These are phyloP conservation scores for Steinernema carpocapsae DNA, from an alignment of 2,888 invertebrate genomes.

Conservation along the genomic window DNA sequence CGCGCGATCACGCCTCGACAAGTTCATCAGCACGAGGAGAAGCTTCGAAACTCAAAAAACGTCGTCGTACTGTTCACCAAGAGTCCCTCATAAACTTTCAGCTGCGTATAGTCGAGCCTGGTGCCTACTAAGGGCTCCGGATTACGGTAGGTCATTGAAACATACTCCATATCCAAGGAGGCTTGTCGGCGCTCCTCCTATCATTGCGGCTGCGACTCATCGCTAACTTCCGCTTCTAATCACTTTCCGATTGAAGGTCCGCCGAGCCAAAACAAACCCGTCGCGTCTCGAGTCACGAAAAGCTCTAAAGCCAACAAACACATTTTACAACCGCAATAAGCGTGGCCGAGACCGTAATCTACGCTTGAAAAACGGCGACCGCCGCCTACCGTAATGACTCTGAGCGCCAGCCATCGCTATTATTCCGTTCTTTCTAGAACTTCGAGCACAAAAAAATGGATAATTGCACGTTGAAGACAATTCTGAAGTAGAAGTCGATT, in stretches of 20 bases:
- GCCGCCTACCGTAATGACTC: constrained; percentile 25
- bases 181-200: neutral
- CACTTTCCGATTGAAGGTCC: constrained; percentile 9
- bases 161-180: no score
- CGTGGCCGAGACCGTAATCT: constrained; percentile 7
- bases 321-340: constrained; percentile 28
- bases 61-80: neutral
- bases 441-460: neutral
- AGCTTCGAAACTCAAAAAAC: neutral
- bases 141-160: no score
- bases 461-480: constrained; percentile 2
- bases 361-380: neutral
- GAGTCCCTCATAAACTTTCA: neutral
- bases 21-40: constrained; percentile 29
- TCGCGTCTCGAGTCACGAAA: constrained; percentile 14
- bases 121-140: no score
- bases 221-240: constrained; percentile 33
- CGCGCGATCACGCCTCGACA: constrained; percentile 7
- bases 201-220: neutral
- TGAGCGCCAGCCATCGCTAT: neutral
- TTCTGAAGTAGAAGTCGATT: neutral
- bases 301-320: constrained; percentile 18
- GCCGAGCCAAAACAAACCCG: constrained; percentile 20
- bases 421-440: neutral
- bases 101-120: no score